phyloP scores from a whole-genome alignment of 1,140 invertebrate genomes.

The Metaphire vulgaris region DNA sequence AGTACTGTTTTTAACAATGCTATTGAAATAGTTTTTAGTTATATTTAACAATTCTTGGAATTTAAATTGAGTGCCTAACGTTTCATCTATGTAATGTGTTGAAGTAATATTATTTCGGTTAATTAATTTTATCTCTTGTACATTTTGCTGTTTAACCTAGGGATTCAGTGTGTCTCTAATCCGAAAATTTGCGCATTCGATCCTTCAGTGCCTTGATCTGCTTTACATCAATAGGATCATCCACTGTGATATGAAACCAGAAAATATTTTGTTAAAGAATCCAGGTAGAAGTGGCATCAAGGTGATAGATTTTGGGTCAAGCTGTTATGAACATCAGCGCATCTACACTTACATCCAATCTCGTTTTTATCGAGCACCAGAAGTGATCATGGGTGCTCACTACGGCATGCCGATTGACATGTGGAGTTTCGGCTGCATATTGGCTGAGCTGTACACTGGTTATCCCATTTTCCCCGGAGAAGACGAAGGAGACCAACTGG shows the following conservation, averaged over 20 bases:
- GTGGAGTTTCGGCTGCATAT: conserved; percentile 97
- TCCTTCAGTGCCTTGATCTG: conserved; percentile 92
- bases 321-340: too few species aligned
- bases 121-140: too few species aligned
- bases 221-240: conserved; percentile 97
- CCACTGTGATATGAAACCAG: conserved; percentile 79
- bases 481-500: conserved; percentile 96
- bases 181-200: conserved; percentile 94
- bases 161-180: conserved; percentile 93
- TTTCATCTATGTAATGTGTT: too few species aligned
- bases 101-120: too few species aligned
- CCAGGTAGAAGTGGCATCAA: too few species aligned
- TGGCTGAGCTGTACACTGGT: conserved; percentile 87
- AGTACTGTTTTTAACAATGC: too few species aligned
- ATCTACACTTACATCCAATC: conserved; percentile 99
- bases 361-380: conserved; percentile 94
- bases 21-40: too few species aligned
- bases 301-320: too few species aligned
- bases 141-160: too few species aligned
- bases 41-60: too few species aligned
- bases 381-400: conserved; percentile 92
- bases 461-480: conserved; percentile 94
- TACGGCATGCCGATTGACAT: conserved; percentile 99
- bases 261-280: conserved; percentile 96
- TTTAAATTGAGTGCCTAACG: too few species aligned